A percentile compares a stretch with the other conserved stretches of the same genome.
Evolutionary conservation across 2,113 vertebrate species (phyloP).

Genomic region (Epinephelus lanceolatus): DNA sequence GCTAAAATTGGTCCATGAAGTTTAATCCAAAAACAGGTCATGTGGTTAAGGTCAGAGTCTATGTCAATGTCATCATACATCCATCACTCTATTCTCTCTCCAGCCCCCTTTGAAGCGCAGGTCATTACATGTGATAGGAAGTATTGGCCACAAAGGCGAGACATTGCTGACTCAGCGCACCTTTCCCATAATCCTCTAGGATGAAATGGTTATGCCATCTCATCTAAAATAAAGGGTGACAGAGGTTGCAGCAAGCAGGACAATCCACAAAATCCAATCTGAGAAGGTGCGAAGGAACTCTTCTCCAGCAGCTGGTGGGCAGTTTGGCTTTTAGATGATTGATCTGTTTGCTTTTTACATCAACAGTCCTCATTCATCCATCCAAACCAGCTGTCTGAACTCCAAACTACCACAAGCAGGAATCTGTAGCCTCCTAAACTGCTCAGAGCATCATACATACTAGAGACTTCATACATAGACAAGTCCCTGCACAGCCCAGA

Average conservation of each 20-base stretch:
- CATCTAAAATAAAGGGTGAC: slow-evolving; percentile 31
- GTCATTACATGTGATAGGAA: slow-evolving; percentile 48
- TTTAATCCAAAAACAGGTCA: background rate
- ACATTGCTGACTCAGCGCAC: slow-evolving; percentile 37
- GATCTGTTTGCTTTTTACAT: slow-evolving; percentile 53
- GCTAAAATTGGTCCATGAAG: background rate
- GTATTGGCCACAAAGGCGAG: slow-evolving; percentile 37
- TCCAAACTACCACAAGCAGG: slow-evolving; percentile 30
- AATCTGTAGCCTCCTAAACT: slow-evolving; percentile 32
- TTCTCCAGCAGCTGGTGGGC: slow-evolving; percentile 20
- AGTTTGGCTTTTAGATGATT: slow-evolving; percentile 29
- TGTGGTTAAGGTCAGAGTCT: slow-evolving; percentile 3
- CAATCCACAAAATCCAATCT: slow-evolving; percentile 14
- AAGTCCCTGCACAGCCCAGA: slow-evolving; percentile 48
- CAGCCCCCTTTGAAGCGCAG: slow-evolving; percentile 25
- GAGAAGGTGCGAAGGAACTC: background rate
- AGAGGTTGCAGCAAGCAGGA: background rate
- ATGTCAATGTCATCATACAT: slow-evolving; percentile 4
- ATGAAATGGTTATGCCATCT: slow-evolving; percentile 31
- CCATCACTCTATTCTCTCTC: slow-evolving; percentile 37
- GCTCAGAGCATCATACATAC: slow-evolving; percentile 22
- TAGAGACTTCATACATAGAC: slow-evolving; percentile 35
- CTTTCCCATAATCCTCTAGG: slow-evolving; percentile 53
- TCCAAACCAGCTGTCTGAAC: slow-evolving; percentile 55
- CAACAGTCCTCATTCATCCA: slow-evolving; percentile 33